Base-by-base conservation (phyloP, 2,797 vertebrate genomes). In the Malurus leucopterus region DNA sequence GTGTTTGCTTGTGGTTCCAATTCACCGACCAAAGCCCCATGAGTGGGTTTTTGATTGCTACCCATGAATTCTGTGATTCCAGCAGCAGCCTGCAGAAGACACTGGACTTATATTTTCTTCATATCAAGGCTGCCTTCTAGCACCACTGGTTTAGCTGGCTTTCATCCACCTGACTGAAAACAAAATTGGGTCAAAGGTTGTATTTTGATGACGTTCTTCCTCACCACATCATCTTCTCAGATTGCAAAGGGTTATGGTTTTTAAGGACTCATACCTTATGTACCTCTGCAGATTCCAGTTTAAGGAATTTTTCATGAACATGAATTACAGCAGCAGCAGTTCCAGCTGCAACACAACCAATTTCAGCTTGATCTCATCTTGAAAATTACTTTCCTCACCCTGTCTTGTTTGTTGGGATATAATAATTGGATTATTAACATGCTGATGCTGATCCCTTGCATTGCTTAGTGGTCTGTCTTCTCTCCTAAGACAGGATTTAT, bases 371-470 rank as follows among this genome's bases (percentile, higher is more conserved):
- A 46, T 40, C 51, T 71, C 43, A 24, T 57, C 26, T 43, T 61
- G 23, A 21, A 71, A 79, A 92, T 84, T 75, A 69, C 70, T 93
- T 81, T 54, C 2, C 59, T 92, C 40, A 54, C 24, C 61, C 27
- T 74, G 17, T 51, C 80, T 50, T 84, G 8, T 79, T 82, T 80
- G 30, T 49, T 85, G 30, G 6, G 12, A 59, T 87, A 47, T 11
- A 72, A 73, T 90, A 89, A 93, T 77, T 88, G 18, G 54, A 32
- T 78, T 72, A 63, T 71, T 84, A 61, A 59, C 47, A 89, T 90
- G 75, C 49, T 81, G 65, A 76, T 63, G 36, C n/a, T 30, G 27
- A 64, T 86, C 59, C 21, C 29, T 49, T 78, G 17, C 74, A 29
- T 40, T 84, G 16, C 57, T 62, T 32, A 44, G 27, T 36, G 43